A percentile compares a stretch with the other conserved stretches of the same genome.
Evolutionary conservation across 2,113 vertebrate species (phyloP).

Genomic region (Tylochromis polylepis): DNA sequence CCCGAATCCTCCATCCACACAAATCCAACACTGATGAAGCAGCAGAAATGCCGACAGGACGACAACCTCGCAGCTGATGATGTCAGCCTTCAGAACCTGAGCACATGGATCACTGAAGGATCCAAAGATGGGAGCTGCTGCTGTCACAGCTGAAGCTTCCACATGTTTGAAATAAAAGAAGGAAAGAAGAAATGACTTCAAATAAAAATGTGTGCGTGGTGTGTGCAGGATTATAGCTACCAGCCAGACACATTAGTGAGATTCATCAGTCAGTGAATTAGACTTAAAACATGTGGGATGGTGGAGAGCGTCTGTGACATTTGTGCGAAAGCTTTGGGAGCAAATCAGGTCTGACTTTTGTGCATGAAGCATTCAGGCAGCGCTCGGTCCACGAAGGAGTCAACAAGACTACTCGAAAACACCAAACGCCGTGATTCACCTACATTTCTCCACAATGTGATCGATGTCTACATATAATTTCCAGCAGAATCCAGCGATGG

Average conservation of each 20-base stretch:
- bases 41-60: background rate
- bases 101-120: background rate
- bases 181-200: background rate
- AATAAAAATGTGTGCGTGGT: rapidly evolving
- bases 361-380: background rate
- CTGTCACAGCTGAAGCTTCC: background rate
- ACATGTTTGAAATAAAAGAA: background rate
- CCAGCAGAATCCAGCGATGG: background rate
- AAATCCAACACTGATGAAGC: background rate
- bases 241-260: background rate
- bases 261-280: background rate
- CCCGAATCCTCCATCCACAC: background rate
- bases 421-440: background rate
- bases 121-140: background rate
- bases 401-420: background rate
- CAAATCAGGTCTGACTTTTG: too few relatives aligned
- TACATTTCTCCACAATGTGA: background rate
- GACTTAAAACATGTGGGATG: background rate
- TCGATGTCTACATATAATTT: background rate
- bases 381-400: background rate
- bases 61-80: background rate
- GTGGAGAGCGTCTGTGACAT: background rate
- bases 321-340: background rate
- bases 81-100: background rate
- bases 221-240: background rate